These are phyloP conservation scores for Orchestes rusci DNA, from an alignment of 2,888 invertebrate genomes.

Conservation along the genomic window DNA sequence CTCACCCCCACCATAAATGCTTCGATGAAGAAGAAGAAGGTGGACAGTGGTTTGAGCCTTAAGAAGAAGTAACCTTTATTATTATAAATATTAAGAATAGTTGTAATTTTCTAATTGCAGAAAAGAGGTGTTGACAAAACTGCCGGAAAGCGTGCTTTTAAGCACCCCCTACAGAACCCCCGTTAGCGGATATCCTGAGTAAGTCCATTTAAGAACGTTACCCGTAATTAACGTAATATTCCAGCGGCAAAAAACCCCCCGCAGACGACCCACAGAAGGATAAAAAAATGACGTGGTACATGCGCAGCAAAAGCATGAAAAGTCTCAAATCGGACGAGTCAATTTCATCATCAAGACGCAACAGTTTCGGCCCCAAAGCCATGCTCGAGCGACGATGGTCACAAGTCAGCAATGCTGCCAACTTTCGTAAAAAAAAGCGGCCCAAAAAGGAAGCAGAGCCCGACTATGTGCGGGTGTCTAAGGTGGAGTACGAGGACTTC, in stretches of 20 bases:
- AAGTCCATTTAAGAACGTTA: too few relatives aligned
- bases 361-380: conserved; percentile 24
- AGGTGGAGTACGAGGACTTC: conserved; percentile 71
- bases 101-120: conserved; percentile 38
- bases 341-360: conserved; percentile 9
- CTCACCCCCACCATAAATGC: conserved; percentile 54
- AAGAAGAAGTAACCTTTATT: conserved; percentile 57
- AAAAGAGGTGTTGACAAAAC: conserved; percentile 53
- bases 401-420: conserved; percentile 43
- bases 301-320: conserved; percentile 31
- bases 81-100: neutral
- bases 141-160: conserved; percentile 53
- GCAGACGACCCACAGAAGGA: conserved; percentile 26
- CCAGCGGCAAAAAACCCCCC: conserved; percentile 3
- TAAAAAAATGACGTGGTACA: conserved; percentile 35
- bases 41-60: conserved; percentile 53
- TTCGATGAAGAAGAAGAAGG: conserved; percentile 60
- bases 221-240: too few relatives aligned
- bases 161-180: conserved; percentile 46
- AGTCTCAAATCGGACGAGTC: conserved; percentile 22
- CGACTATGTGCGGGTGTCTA: conserved; percentile 64
- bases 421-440: conserved; percentile 33
- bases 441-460: conserved; percentile 32
- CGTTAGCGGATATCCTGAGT: conserved; percentile 32
- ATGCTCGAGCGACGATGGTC: conserved; percentile 50